Conservation (phyloP, 2,888 invertebrate genomes). For the Noctua janthe region DNA sequence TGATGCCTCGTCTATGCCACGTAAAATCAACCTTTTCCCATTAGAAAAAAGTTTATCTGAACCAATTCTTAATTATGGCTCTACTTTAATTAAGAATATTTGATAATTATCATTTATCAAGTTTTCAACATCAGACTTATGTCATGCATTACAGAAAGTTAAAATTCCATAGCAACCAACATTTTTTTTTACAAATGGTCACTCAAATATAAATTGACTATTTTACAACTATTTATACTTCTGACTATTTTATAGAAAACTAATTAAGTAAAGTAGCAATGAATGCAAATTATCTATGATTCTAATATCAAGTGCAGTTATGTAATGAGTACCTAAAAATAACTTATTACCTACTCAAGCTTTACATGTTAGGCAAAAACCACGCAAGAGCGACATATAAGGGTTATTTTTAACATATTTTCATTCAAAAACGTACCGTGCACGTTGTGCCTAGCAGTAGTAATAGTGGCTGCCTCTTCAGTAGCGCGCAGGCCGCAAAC, state of each 20-base stretch:
- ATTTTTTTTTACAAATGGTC: not conserved
- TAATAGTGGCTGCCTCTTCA: constrained; percentile 79
- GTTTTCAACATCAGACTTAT: not conserved
- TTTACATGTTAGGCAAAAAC: not conserved
- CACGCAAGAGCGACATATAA: constrained; percentile 8
- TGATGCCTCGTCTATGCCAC: too few relatives aligned
- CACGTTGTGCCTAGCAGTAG: constrained; percentile 74
- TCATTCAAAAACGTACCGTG: constrained; percentile 56
- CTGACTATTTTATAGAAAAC: not conserved
- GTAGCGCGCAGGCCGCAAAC: constrained; percentile 96
- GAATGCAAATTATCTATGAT: not conserved
- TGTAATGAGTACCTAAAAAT: not conserved
- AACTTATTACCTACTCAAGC: not conserved
- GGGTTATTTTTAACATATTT: not conserved
- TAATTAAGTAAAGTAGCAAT: not conserved
- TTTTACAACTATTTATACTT: not conserved
- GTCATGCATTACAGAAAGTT: not conserved
- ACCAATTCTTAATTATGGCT: not conserved
- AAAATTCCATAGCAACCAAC: not conserved
- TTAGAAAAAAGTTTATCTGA: not conserved
- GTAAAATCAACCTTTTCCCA: too few relatives aligned
- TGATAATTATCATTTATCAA: not conserved
- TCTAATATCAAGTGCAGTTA: not conserved
- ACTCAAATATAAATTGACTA: not conserved
- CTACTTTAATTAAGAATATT: not conserved